Conservation (phyloP, 2,797 vertebrate species). For the Rhinella marina region DNA sequence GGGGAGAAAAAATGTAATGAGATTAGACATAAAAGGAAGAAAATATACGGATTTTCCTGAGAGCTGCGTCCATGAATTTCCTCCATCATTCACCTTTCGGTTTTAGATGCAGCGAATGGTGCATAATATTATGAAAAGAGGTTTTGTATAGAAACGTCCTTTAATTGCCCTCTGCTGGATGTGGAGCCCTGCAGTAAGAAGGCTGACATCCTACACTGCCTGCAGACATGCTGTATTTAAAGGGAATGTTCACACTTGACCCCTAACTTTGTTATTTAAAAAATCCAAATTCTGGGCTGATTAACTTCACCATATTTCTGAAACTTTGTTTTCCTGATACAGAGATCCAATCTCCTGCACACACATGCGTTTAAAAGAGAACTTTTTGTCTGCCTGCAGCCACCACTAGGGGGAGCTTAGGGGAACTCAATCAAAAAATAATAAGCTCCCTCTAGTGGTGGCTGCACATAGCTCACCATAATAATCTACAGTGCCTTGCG, state of each 20-base stretch:
- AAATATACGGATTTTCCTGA: conserved; percentile 57
- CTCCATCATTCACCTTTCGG: conserved; percentile 11
- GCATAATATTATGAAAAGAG: conserved; percentile 50
- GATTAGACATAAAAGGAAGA: conserved; percentile 64
- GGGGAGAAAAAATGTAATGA: conserved; percentile 61
- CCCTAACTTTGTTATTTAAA: not conserved
- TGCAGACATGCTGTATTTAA: not conserved
- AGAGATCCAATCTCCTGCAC: not conserved
- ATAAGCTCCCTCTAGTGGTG: not conserved
- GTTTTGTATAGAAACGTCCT: conserved; percentile 57
- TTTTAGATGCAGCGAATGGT: conserved; percentile 12
- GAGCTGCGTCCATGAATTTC: conserved; percentile 32
- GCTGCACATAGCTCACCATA: not conserved
- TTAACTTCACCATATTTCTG: not conserved
- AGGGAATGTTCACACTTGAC: not conserved
- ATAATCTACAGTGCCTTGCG: no score
- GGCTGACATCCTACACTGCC: not conserved
- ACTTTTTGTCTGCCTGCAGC: not conserved
- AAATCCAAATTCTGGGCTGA: not conserved
- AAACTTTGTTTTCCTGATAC: not conserved
- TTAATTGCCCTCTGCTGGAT: conserved; percentile 55
- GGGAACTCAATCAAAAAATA: not conserved
- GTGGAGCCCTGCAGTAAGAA: not conserved
- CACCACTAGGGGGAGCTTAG: not conserved
- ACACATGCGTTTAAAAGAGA: not conserved